A percentile compares a stretch with the other conserved stretches of the same genome.
Conservation (phyloP, 2,113 vertebrate species). For the Columba livia region DNA sequence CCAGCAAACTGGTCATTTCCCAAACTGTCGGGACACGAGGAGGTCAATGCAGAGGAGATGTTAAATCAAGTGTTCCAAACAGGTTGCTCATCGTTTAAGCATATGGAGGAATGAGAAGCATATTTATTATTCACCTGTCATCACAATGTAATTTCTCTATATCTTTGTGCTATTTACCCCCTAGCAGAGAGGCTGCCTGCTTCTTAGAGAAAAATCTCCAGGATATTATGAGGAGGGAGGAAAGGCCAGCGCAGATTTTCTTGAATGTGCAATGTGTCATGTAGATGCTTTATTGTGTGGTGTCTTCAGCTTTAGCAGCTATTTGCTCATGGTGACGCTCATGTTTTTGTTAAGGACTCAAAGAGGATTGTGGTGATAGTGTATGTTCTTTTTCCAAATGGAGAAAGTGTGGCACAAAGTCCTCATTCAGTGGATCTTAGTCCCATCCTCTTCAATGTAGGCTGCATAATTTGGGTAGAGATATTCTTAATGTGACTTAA, state of each 20-base stretch:
- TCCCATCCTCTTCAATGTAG: background rate
- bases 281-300: background rate
- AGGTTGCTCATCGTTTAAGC: background rate
- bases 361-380: background rate
- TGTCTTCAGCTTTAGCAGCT: background rate
- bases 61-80: background rate
- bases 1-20: background rate
- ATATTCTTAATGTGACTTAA: accelerated
- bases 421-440: background rate
- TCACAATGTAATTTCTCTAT: background rate
- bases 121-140: background rate
- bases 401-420: background rate
- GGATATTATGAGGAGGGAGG: background rate
- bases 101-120: background rate
- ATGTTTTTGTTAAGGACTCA: background rate
- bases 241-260: background rate
- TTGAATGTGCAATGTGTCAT: background rate
- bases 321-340: accelerated
- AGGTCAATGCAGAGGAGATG: background rate
- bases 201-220: background rate
- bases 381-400: background rate
- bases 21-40: background rate
- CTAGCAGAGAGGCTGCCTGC: background rate
- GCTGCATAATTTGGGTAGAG: background rate
- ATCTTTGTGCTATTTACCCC: background rate